These are phyloP conservation scores for Epirrhoe tristata DNA, from an alignment of 2,888 invertebrate species.

Conservation along the genomic window DNA sequence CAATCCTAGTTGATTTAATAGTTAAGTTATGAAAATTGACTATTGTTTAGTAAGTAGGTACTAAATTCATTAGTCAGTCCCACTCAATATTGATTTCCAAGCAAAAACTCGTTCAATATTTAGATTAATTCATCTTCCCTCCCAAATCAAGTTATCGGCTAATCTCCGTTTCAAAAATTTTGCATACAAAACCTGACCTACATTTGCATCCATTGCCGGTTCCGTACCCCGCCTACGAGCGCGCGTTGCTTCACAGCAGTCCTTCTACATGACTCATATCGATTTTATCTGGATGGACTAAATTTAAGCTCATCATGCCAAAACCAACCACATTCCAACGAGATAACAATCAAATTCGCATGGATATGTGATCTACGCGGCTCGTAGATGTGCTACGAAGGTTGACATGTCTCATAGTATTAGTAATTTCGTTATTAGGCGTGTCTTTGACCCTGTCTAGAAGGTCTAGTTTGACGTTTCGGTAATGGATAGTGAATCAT, in stretches of 20 bases:
- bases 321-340: slow-evolving; percentile 19
- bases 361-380: slow-evolving; percentile 15
- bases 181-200: slow-evolving; percentile 42
- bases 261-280: slow-evolving; percentile 40
- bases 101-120: slow-evolving; percentile 20
- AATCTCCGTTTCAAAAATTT: slow-evolving; percentile 29
- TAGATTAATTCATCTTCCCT: slow-evolving; percentile 24
- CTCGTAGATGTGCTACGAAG: slow-evolving; percentile 36
- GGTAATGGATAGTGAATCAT: slow-evolving; percentile 35
- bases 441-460: slow-evolving; percentile 32
- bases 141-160: slow-evolving; percentile 30
- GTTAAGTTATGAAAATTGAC: background rate
- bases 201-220: slow-evolving; percentile 37
- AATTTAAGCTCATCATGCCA: slow-evolving; percentile 22
- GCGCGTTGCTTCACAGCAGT: slow-evolving; percentile 35
- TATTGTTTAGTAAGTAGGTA: background rate
- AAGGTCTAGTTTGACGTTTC: slow-evolving; percentile 30
- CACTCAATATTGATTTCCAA: background rate
- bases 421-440: slow-evolving; percentile 27
- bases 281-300: slow-evolving; percentile 23
- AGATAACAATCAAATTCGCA: slow-evolving; percentile 27
- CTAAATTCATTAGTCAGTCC: background rate
- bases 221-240: slow-evolving; percentile 39
- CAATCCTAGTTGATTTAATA: no score
- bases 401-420: slow-evolving; percentile 40